A percentile compares a stretch with the other conserved stretches of the same genome.
phyloP scores from a whole-genome alignment of 2,797 vertebrate species.

The Crenuchus spilurus region DNA sequence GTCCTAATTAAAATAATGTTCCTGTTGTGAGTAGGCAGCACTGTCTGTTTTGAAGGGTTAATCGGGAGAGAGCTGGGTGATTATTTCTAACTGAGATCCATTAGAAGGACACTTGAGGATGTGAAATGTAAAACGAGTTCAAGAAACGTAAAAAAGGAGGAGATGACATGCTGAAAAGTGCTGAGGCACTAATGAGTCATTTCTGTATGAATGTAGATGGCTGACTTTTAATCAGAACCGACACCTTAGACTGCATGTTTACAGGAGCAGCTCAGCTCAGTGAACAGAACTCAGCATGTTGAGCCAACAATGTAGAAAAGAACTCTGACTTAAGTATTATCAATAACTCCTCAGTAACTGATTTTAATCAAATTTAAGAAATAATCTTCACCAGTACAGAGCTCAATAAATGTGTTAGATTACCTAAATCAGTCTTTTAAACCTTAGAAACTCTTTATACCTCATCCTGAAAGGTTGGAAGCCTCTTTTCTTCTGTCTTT shows the following conservation, averaged over 20 bases:
- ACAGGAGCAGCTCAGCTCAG: background rate
- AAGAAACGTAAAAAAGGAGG: background rate
- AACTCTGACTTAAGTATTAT: background rate
- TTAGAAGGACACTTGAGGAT: background rate
- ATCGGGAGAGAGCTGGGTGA: background rate
- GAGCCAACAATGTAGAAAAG: background rate
- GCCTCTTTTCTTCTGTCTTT: background rate
- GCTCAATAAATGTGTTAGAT: too few species aligned
- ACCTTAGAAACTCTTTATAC: too few species aligned
- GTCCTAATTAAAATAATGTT: too few species aligned
- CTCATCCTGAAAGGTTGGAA: too few species aligned
- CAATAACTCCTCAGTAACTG: too few species aligned
- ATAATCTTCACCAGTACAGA: too few species aligned
- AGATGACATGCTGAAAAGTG: background rate
- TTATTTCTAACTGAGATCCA: background rate
- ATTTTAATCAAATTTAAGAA: too few species aligned
- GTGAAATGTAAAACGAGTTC: background rate
- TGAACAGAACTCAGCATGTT: background rate
- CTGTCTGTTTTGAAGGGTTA: too few species aligned
- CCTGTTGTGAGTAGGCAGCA: too few species aligned
- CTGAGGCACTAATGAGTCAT: conserved; percentile 3
- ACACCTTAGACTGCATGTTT: too few species aligned
- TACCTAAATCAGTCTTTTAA: too few species aligned
- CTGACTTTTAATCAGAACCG: background rate
- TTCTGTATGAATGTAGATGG: background rate